Conservation (phyloP, 2,113 vertebrate species). For the Columbina picui region DNA sequence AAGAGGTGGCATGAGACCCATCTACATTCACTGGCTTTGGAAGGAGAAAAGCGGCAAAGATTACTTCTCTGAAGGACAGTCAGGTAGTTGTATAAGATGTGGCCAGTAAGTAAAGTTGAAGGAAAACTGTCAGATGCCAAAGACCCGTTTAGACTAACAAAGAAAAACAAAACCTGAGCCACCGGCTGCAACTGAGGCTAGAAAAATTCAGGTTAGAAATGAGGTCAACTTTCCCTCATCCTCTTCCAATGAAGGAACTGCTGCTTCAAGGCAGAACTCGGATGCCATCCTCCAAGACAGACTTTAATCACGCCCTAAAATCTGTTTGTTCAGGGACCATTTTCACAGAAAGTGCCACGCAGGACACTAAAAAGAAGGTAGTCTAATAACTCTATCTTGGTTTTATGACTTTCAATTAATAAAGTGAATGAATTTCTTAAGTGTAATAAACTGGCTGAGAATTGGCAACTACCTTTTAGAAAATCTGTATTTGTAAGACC, state of each 20-base stretch:
- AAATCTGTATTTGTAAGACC: not conserved
- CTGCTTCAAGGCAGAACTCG: not conserved
- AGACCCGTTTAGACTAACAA: fast-evolving
- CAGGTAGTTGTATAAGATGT: not conserved
- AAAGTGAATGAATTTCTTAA: not conserved
- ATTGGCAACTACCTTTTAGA: not conserved
- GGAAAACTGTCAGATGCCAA: not conserved
- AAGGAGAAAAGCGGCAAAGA: not conserved
- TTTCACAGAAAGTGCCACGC: not conserved
- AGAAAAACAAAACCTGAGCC: not conserved
- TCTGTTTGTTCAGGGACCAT: not conserved
- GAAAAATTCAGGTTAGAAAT: not conserved
- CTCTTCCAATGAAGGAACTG: not conserved
- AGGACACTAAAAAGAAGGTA: not conserved
- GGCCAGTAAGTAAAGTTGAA: not conserved
- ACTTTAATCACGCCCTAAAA: not conserved
- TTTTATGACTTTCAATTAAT: not conserved
- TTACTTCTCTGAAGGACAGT: not conserved
- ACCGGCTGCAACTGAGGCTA: not conserved
- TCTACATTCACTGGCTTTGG: not conserved
- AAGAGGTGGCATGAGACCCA: not conserved
- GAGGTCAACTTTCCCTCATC: not conserved
- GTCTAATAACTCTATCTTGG: not conserved
- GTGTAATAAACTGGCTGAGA: not conserved
- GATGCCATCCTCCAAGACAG: not conserved